phyloP scores from a whole-genome alignment of 2,113 vertebrate genomes.

The Pteruthius melanotis region DNA sequence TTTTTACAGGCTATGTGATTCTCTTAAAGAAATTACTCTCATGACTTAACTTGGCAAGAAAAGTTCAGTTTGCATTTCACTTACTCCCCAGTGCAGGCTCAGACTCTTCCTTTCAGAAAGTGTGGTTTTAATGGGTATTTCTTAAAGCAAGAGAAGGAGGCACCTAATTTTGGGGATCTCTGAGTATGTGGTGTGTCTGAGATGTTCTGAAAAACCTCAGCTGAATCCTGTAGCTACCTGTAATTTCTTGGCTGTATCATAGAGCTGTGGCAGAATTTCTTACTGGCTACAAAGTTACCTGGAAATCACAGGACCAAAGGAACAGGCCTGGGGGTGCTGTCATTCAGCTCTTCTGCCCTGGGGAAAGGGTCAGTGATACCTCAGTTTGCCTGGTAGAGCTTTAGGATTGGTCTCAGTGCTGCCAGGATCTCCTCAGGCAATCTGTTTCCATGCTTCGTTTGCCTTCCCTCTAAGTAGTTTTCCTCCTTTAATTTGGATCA shows the following conservation, averaged over 20 bases:
- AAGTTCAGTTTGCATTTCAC: neutral
- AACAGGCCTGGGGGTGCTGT: neutral
- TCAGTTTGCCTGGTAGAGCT: neutral
- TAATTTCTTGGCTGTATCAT: neutral
- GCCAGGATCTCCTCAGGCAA: neutral
- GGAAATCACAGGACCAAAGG: neutral
- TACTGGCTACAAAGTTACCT: neutral
- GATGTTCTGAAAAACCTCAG: neutral
- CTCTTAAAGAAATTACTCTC: neutral
- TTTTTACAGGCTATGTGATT: neutral
- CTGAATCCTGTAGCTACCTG: neutral
- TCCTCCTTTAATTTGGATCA: neutral
- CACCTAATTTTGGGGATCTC: neutral
- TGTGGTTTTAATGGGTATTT: neutral
- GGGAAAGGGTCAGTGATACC: neutral
- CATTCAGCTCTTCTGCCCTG: neutral
- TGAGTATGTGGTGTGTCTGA: neutral
- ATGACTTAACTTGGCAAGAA: neutral
- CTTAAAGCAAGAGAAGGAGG: neutral
- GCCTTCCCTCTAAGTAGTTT: neutral
- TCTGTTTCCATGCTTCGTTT: neutral
- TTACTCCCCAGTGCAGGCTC: neutral
- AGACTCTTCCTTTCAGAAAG: neutral
- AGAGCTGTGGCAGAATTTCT: neutral
- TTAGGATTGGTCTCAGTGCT: rapidly evolving